Evolutionary conservation across 92 coral and sea anemone genomes (phyloP).

Genomic region (Desmophyllum pertusum): DNA sequence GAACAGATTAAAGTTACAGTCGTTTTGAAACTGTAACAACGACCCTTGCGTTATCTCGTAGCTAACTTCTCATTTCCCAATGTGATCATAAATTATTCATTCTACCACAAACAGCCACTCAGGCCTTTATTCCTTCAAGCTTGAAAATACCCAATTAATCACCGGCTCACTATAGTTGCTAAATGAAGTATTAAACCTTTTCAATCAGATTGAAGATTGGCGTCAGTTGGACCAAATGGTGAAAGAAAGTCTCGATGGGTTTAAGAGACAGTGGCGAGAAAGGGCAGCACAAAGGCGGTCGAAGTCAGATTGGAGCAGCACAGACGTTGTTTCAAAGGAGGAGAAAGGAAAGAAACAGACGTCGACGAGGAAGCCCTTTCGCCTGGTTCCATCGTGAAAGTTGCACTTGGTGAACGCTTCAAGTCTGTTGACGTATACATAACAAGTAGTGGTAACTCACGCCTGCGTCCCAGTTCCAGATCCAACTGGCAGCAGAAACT

Average conservation of each 20-base stretch:
- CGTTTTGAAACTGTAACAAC: no score
- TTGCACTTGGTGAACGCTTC: slow-evolving; percentile 24
- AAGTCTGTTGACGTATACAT: neutral
- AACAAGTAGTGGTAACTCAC: neutral
- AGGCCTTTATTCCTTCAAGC: no score
- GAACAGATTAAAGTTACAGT: no score
- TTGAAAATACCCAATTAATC: no score
- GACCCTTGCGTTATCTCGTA: no score
- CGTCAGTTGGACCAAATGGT: slow-evolving; percentile 14
- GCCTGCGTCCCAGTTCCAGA: neutral
- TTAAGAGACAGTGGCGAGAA: slow-evolving; percentile 7
- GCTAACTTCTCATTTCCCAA: no score
- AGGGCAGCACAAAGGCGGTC: neutral
- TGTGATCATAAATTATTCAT: no score
- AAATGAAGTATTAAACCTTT: neutral
- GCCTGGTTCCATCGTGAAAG: slow-evolving; percentile 16
- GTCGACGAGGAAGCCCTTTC: slow-evolving; percentile 5
- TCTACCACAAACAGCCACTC: no score
- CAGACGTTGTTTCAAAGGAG: neutral
- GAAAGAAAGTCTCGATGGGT: neutral
- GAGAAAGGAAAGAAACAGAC: neutral
- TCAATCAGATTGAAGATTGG: slow-evolving; percentile 28
- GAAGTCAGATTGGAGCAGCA: slow-evolving; percentile 19
- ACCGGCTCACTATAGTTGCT: no score
- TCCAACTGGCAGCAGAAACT: slow-evolving; percentile 28